Evolutionary conservation across 1,140 invertebrate species (phyloP), one percentile per base, ranked within the genome.

Genomic region (Sarcophaga peregrina): DNA sequence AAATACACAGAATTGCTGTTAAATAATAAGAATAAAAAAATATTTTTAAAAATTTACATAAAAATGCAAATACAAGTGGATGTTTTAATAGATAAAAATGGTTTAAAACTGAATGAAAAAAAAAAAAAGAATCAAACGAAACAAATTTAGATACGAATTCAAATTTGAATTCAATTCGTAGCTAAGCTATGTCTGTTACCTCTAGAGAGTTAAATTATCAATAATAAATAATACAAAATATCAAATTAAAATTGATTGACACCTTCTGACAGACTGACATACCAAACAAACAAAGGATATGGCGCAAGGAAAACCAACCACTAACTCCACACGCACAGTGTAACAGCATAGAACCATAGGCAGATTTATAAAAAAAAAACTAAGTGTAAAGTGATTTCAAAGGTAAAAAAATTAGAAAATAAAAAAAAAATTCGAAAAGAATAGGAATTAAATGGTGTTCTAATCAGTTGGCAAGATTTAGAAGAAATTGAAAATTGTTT

Each of bases 231-330:
- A 62, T 62, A 62, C 58, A 62, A 62, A n/a, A 62, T 62, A 62
- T 62, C 58, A 62, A 62, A 62, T 62, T 62, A 62, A 62, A 62
- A 62, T 62, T 62, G 58, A 62, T 62, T 62, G 58, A 62, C 58
- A 62, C 58, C 20, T 5, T 62, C 58, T 62, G 58, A 62, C 58
- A 62, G 9, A 62, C 58, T 17, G 10, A 62, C 58, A 17, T 15
- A 62, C 58, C 58, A 62, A 17, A 62, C 58, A 62, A 62, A 62
- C 52, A 54, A 54, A 54, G 10, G 15, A 54, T 13, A 54, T 10
- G 15, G 15, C 15, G 20, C 20, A 17, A 5, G 20, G 9, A 17
- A 62, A 15, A 62, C 52, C 15, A 62, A 62, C 20, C 15, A 7
- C 20, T 62, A 17, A 15, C 15, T 54, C 10, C 52, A 54, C 15